Percentiles rank a stretch among this genome's conserved stretches.
Conservation (phyloP, 2,888 invertebrate genomes). For the Vandiemenella viatica region DNA sequence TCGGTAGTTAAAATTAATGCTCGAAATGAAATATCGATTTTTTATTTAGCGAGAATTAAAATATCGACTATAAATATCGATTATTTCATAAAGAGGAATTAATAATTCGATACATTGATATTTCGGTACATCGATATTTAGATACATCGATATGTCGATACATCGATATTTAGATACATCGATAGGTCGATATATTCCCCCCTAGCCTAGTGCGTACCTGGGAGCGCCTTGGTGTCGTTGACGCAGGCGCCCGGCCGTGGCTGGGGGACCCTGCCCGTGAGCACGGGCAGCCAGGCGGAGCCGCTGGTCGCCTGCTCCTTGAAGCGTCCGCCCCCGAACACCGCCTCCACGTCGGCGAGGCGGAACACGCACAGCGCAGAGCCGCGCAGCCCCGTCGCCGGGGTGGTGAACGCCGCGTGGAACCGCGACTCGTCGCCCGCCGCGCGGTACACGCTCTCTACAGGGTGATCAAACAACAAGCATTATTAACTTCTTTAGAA, state of each 20-base stretch:
- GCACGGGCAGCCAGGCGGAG: slow-evolving; percentile 89
- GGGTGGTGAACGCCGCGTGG: neutral
- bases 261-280: slow-evolving; percentile 79
- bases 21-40: too few species aligned
- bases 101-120: too few species aligned
- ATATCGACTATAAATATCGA: too few species aligned
- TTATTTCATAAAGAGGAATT: too few species aligned
- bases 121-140: too few species aligned
- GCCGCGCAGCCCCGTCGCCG: slow-evolving; percentile 35
- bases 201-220: slow-evolving; percentile 35
- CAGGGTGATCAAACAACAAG: neutral
- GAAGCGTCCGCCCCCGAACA: slow-evolving; percentile 80
- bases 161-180: too few species aligned
- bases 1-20: too few species aligned
- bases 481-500: too few species aligned
- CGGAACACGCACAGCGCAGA: slow-evolving; percentile 96
- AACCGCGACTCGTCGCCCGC: neutral
- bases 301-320: slow-evolving; percentile 89
- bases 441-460: neutral
- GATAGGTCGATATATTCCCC: too few species aligned
- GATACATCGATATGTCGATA: too few species aligned
- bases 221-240: slow-evolving; percentile 80
- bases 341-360: slow-evolving; percentile 75
- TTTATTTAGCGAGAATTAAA: too few species aligned
- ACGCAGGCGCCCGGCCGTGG: slow-evolving; percentile 90